These are phyloP conservation scores for Odocoileus virginianus DNA, from an alignment of 2,113 vertebrate genomes.

Conservation along the genomic window DNA sequence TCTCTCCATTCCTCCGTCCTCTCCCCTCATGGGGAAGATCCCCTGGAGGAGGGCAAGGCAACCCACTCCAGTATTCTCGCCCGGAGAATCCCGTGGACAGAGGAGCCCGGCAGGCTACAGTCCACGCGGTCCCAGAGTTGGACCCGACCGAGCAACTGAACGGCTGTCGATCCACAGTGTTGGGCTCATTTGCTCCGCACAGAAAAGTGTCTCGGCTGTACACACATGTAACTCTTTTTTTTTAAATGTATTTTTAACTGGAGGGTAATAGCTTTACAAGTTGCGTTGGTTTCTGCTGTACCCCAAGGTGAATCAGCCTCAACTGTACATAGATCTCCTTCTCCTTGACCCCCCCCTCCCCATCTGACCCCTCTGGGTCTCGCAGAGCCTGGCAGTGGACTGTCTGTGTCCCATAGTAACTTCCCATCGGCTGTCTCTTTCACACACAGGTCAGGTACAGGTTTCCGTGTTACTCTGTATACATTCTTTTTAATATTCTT, in stretches of 20 bases:
- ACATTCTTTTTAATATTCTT: background rate
- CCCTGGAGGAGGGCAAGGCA: background rate
- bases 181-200: fast-evolving
- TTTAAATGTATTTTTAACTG: background rate
- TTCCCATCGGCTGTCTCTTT: background rate
- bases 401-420: too few species aligned
- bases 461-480: background rate
- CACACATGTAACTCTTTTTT: background rate
- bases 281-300: background rate
- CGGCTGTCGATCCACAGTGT: fast-evolving
- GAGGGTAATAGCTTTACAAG: background rate
- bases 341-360: background rate
- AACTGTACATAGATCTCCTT: background rate
- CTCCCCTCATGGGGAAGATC: fast-evolving
- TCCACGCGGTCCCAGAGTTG: fast-evolving
- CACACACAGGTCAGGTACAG: fast-evolving
- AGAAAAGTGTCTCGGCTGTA: fast-evolving
- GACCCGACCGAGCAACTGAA: fast-evolving
- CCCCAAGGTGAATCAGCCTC: fast-evolving
- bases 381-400: background rate
- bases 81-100: background rate
- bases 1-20: background rate
- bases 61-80: fast-evolving
- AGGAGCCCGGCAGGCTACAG: background rate
- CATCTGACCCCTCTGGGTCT: background rate